Evolutionary conservation across 2,113 vertebrate species (phyloP), one percentile per base, ranked within the genome.

Genomic region (zebrafish (Danio rerio)): DNA sequence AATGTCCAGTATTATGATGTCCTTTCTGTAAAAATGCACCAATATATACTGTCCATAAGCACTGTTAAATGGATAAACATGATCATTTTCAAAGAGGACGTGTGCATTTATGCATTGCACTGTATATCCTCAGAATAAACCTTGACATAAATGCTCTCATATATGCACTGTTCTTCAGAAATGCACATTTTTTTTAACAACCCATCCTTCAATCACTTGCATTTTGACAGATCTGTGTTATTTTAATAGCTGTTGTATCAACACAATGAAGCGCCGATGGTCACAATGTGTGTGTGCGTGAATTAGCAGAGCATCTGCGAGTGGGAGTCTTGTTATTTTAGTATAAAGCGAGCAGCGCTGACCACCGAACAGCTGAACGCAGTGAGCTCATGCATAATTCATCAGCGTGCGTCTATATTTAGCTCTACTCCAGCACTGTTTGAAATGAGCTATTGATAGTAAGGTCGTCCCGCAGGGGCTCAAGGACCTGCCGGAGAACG

Each of bases 251-350:
- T 31, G 18, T 52, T 9, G 11, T 52, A 52, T 71, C 18, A 45
- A n/a, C 69, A 71, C 11, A 21, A 9, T 0, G 20, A 1, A 9
- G 18, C 7, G 4, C 68, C 52, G 68, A 31, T 20, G 40, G 40
- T 31, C 20, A 52, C 18, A 56, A 59, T 21, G 16, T 81, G 40
- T 43, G 40, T 68, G 80, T 43, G 40, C 59, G 80, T 52, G 9
- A 5, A 63, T 20, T 21, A 40, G 72, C 83, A 83, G 85, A 90
- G 85, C 90, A 91, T 91, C 89, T 91, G 92, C 62, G 88, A 78
- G 87, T 87, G 86, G 86, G 87, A 42, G 77, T 52, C 61, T 62
- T 55, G 68, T 65, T 83, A 81, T 84, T 88, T 75, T 47, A 47
- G 52, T 58, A 63, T 16, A 45, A 7, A 47, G 63, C 20, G 42